Percentiles rank a stretch among this genome's conserved stretches.
phyloP scores from a whole-genome alignment of 2,113 vertebrate genomes.

The Zosterops lateralis region DNA sequence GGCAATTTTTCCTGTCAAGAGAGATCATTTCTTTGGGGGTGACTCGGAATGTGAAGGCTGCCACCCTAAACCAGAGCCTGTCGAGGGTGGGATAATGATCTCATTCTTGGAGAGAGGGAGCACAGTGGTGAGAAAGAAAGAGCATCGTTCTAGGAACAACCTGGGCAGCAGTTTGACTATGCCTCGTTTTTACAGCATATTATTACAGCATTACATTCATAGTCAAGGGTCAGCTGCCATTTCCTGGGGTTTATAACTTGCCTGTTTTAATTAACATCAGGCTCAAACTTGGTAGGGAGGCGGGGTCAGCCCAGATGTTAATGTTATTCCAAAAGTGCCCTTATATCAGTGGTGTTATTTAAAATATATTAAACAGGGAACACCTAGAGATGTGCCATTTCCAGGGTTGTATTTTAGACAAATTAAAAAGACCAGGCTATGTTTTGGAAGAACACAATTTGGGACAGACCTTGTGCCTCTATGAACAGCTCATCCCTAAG shows the following conservation, averaged over 20 bases:
- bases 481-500: accelerated
- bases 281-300: slow-evolving; percentile 76
- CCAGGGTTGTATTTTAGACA: background rate
- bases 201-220: slow-evolving; percentile 81
- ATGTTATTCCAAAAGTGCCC: slow-evolving; percentile 77
- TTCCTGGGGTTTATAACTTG: slow-evolving; percentile 85
- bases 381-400: background rate
- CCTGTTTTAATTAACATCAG: slow-evolving; percentile 86
- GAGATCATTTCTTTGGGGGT: background rate
- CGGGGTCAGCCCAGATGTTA: slow-evolving; percentile 79
- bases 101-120: slow-evolving; percentile 6
- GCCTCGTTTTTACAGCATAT: slow-evolving; percentile 76
- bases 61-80: background rate
- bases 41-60: background rate
- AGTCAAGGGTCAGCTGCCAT: slow-evolving; percentile 83
- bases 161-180: slow-evolving; percentile 69
- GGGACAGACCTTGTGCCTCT: background rate
- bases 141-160: slow-evolving; percentile 61
- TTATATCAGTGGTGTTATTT: slow-evolving; percentile 72
- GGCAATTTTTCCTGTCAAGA: background rate
- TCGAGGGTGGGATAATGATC: background rate
- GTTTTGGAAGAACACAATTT: background rate
- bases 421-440: background rate
- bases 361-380: slow-evolving; percentile 58
- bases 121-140: slow-evolving; percentile 56